These are phyloP conservation scores for Heliconius hermathena DNA, from an alignment of 1,140 invertebrate genomes.

Conservation along the genomic window DNA sequence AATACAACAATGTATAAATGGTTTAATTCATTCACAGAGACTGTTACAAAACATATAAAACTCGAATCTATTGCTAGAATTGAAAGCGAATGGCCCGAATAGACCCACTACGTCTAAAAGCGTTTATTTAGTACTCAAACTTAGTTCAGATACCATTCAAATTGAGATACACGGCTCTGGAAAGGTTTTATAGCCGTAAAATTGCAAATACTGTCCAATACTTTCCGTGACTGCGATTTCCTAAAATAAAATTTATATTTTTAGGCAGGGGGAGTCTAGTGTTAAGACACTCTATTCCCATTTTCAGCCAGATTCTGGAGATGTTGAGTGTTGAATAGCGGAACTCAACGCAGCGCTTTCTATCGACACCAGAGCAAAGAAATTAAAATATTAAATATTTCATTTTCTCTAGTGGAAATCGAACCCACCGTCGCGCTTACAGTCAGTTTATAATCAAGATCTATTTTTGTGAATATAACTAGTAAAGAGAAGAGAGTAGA, in stretches of 20 bases:
- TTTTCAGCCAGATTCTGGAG: too few relatives aligned
- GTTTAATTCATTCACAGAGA: neutral
- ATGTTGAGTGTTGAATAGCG: too few relatives aligned
- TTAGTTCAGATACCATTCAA: conserved; percentile 42
- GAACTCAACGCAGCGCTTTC: too few relatives aligned
- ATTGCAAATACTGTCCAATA: conserved; percentile 39
- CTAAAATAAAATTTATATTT: conserved; percentile 12
- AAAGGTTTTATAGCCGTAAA: conserved; percentile 38
- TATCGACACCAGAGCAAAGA: too few relatives aligned
- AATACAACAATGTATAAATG: neutral
- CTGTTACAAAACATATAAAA: conserved; percentile 17
- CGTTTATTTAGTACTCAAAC: conserved; percentile 45
- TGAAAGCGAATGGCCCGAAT: conserved; percentile 26
- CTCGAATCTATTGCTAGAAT: conserved; percentile 23
- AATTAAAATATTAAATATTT: too few relatives aligned
- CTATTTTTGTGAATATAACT: neutral
- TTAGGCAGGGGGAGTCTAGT: too few relatives aligned
- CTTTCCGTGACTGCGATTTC: conserved; percentile 7
- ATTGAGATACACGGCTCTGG: conserved; percentile 44
- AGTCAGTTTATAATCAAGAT: neutral
- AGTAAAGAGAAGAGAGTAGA: too few relatives aligned
- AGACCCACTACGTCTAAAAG: conserved; percentile 34
- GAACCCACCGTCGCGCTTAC: too few relatives aligned
- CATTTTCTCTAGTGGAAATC: too few relatives aligned
- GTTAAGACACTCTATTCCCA: too few relatives aligned